Percentiles rank a stretch among this genome's conserved stretches.
Evolutionary conservation across 2,888 invertebrate species (phyloP).

Genomic region (Ophioninae sp.): DNA sequence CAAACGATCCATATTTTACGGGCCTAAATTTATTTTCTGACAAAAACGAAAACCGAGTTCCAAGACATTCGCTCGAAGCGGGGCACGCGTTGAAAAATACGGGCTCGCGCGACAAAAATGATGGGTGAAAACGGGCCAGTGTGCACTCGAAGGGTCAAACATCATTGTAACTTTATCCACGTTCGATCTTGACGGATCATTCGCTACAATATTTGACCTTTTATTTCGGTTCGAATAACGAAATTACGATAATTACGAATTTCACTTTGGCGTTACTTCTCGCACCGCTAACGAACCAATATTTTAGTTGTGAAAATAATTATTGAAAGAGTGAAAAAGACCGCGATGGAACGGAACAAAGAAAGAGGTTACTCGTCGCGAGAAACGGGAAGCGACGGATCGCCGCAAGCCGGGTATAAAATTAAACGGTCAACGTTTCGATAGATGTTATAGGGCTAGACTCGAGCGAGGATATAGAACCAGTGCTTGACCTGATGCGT

Average conservation of each 20-base stretch:
- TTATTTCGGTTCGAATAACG: neutral
- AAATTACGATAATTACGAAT: neutral
- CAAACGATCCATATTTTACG: no score
- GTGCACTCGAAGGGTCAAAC: neutral
- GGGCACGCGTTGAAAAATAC: no score
- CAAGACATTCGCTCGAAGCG: no score
- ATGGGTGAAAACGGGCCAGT: no score
- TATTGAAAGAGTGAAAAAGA: neutral
- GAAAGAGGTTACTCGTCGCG: neutral
- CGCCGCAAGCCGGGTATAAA: neutral
- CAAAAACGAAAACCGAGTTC: no score
- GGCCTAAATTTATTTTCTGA: no score
- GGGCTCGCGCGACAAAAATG: no score
- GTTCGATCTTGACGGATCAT: neutral
- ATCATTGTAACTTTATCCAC: neutral
- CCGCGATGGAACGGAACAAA: neutral
- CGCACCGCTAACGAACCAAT: neutral
- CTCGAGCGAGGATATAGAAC: constrained; percentile 65
- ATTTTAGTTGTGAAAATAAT: neutral
- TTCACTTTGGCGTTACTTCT: neutral
- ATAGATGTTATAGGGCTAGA: constrained; percentile 70
- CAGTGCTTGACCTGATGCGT: constrained; percentile 64
- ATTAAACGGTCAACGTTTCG: constrained; percentile 45
- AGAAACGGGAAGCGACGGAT: neutral
- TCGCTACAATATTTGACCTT: neutral